Evolutionary conservation across 2,113 vertebrate species (phyloP), one percentile per base, ranked within the genome.

Genomic region (Planiliza haematocheilus): DNA sequence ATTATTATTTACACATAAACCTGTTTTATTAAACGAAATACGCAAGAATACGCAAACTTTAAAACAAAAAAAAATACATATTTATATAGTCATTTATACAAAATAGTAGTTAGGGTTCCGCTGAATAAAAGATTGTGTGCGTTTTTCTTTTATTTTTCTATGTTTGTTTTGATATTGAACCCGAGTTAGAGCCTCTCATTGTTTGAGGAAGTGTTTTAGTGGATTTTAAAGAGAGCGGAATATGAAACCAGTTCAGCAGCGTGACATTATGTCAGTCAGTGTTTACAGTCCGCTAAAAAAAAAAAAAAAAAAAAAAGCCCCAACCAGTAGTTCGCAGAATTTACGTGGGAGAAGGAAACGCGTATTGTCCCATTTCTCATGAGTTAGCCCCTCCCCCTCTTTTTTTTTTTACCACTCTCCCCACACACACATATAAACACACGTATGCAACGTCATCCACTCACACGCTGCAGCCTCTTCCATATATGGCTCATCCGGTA

Each of bases 401-500:
- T n/a, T n/a, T n/a, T n/a, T n/a, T n/a, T n/a, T n/a, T 21, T 34
- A 39, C 14, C 41, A 37, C 39, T 63, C 39, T 43, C 38, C 65
- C 55, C 70, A 51, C 20, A 14, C 67, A 21, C 17, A 18, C 55
- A 30, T 41, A 61, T 63, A 60, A 20, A 59, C 49, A 63, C 52
- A 41, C 66, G 18, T 69, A 30, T 45, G 16, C 51, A 38, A 38
- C 90, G 89, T 91, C 90, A 89, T 68, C 52, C n/a, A 17, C 45
- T 17, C 60, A 36, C 66, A 5, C 45, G 14, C n/a, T n/a, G n/a
- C 45, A 5, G 37, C 37, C 36, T 56, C 12, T 8, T 56, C 91
- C 92, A 89, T 92, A 94, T 92, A 89, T 88, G 92, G 91, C 21
- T 12, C 12, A 79, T 94, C 93, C 93, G 91, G 84, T 86, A 57